Conservation (phyloP, 2,113 vertebrate genomes). For the Amazona guildingii region DNA sequence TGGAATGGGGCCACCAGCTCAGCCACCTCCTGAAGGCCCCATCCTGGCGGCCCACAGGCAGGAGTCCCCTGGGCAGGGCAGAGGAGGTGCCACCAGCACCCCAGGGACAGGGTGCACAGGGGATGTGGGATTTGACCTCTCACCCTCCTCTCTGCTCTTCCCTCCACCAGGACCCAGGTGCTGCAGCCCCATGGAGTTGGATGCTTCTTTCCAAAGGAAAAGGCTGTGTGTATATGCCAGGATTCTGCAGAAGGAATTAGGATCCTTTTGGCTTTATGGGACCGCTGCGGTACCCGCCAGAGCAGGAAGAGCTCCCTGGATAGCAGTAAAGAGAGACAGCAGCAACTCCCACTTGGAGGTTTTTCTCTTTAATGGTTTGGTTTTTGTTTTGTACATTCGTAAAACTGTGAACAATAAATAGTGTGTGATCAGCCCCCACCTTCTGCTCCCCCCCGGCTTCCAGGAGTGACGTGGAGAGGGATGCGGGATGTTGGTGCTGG, state of each 20-base stretch:
- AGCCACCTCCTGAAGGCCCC: not conserved
- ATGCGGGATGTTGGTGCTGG: not conserved
- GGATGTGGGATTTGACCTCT: rapidly evolving
- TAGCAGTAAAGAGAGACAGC: not conserved
- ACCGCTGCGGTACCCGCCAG: not conserved
- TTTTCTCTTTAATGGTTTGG: slow-evolving; percentile 63
- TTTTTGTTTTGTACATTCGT: slow-evolving; percentile 70
- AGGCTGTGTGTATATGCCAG: not conserved
- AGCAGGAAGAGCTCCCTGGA: not conserved
- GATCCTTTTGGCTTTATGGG: not conserved
- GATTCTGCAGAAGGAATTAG: not conserved
- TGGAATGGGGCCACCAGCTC: not conserved
- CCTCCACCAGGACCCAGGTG: too few species aligned
- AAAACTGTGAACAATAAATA: slow-evolving; percentile 64
- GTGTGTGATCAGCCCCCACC: not conserved
- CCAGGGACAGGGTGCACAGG: not conserved
- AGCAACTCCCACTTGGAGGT: not conserved
- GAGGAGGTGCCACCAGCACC: not conserved
- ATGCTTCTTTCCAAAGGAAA: not conserved
- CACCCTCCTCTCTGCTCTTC: not conserved
- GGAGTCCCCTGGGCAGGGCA: not conserved
- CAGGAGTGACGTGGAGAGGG: not conserved
- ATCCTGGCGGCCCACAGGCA: not conserved
- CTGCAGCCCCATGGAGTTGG: not conserved
- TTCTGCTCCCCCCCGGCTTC: not conserved